phyloP scores from a whole-genome alignment of 2,113 vertebrate species.

The Microcebus ravelobensis region DNA sequence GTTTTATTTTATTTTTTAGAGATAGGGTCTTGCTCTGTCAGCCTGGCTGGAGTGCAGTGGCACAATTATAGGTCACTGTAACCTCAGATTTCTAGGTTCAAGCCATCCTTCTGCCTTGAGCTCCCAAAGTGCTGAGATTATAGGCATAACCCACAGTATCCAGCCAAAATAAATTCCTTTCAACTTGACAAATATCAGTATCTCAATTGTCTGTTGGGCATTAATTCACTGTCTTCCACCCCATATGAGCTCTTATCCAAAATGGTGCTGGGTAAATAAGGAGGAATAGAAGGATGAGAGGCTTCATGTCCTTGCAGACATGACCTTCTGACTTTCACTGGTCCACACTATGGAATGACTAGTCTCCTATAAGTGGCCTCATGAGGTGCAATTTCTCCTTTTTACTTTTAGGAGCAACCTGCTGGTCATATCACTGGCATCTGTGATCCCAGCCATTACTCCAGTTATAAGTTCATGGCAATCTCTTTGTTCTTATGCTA shows the following conservation, averaged over 20 bases:
- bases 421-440: background rate
- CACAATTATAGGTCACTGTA: too few species aligned
- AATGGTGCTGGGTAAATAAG: background rate
- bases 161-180: background rate
- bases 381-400: background rate
- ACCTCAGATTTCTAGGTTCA: too few species aligned
- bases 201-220: background rate
- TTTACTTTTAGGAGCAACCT: background rate
- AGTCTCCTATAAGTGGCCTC: accelerated
- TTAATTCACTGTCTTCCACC: background rate
- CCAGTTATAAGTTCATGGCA: background rate
- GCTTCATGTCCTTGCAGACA: background rate
- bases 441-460: background rate
- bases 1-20: too few species aligned
- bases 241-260: background rate
- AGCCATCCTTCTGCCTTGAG: too few species aligned
- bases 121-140: too few species aligned
- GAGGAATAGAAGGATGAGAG: background rate
- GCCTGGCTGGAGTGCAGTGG: too few species aligned
- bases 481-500: background rate
- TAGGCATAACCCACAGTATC: too few species aligned
- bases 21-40: too few species aligned
- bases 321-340: background rate
- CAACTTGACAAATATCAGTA: background rate
- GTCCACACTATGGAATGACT: background rate